phyloP scores from a whole-genome alignment of 2,888 invertebrate species.

The Halocaridina rubra region DNA sequence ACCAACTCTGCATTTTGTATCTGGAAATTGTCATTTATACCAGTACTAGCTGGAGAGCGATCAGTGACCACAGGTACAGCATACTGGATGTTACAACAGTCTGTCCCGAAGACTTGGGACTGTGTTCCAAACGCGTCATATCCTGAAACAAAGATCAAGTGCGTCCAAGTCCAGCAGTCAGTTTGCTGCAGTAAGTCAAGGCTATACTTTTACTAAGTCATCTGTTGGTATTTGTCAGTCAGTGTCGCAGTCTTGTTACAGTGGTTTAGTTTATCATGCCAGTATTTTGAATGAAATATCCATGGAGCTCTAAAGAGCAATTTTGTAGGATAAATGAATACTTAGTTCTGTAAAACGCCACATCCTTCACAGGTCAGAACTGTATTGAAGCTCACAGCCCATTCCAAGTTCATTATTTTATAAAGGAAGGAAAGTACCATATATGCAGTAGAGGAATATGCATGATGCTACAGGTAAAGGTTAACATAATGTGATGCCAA shows the following conservation, averaged over 20 bases:
- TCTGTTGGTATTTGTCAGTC: background rate
- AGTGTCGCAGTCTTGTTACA: constrained; percentile 7
- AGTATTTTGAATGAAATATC: too few species aligned
- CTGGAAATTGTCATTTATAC: constrained; percentile 57
- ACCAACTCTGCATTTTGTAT: constrained; percentile 27
- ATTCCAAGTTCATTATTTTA: too few species aligned
- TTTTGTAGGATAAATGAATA: too few species aligned
- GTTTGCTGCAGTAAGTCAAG: too few species aligned
- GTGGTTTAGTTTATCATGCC: background rate
- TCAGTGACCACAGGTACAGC: constrained; percentile 52
- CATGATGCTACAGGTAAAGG: too few species aligned
- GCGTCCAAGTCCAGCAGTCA: constrained; percentile 35
- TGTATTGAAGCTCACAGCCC: too few species aligned
- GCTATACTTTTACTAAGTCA: background rate
- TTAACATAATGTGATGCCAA: too few species aligned
- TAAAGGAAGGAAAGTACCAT: too few species aligned
- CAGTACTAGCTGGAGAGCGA: constrained; percentile 53
- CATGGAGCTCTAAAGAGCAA: too few species aligned
- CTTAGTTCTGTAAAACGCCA: too few species aligned
- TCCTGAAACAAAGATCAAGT: constrained; percentile 55
- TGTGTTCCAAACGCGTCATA: constrained; percentile 21
- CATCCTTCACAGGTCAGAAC: too few species aligned
- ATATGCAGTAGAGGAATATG: too few species aligned
- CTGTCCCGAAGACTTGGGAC: constrained; percentile 39
- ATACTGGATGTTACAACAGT: constrained; percentile 26